Base-by-base conservation (phyloP, 1,140 invertebrate species). In the Hylaeus volcanicus region DNA sequence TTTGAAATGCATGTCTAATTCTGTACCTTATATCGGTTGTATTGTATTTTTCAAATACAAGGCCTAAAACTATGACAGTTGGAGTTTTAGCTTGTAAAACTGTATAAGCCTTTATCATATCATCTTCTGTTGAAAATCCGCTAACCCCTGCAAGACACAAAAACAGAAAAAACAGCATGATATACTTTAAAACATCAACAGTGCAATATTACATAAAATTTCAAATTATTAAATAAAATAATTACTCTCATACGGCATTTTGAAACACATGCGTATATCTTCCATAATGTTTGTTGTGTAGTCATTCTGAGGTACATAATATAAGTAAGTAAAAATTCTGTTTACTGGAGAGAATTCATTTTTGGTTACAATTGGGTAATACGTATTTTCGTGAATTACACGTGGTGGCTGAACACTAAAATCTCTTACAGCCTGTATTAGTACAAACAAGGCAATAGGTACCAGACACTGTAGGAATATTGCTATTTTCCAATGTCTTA, bases 391-490 rank as follows among this genome's bases (percentile, higher is more conserved):
- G 1, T 71, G 48, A 5, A 90, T 45, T 15, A 51, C 58, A 39
- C 5, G 26, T 3, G 91, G 89, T 11, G 84, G 65, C 5, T 76
- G 37, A 5, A 89, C 89, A 37, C 81, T 88, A 56, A 88, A 88
- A 66, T 91, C 89, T 86, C 91, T 86, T 41, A 91, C 86, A 43
- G 86, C 81, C 79, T 91, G 91, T 56, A 89, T 87, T 41, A 93
- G 82, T 37, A 89, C 48, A 58, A 93, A 92, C 41, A 93, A 76
- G 14, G 84, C 58, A 39, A 93, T 55, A n/a, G 93, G 92, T 70
- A 93, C 77, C 5, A 90, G 41, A 74, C 92, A 88, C 79, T 93
- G 89, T 15, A 92, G 65, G 37, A 93, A 88, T 51, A 93, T 11
- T 11, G 85, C 88, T 37, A 81, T 76, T 61, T 89, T 89, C 92